A percentile compares a stretch with the other conserved stretches of the same genome.
These are phyloP conservation scores for Eupsilia transversa DNA, from an alignment of 2,888 invertebrate species.

Conservation along the genomic window DNA sequence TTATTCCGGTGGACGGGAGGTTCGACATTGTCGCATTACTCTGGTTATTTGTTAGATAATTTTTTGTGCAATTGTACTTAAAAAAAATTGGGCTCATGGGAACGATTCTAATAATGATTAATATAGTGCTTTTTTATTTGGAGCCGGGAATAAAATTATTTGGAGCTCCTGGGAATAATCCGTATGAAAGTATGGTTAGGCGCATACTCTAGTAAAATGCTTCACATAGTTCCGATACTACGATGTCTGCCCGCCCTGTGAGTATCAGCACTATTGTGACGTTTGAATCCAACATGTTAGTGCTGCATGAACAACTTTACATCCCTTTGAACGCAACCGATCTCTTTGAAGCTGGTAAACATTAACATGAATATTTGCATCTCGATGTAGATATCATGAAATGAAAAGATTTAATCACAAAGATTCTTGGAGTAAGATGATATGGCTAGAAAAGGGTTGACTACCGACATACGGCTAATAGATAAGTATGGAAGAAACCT, in stretches of 20 bases:
- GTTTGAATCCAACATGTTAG: slow-evolving; percentile 44
- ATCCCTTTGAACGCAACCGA: slow-evolving; percentile 30
- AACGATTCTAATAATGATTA: no score
- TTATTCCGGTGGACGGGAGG: no score
- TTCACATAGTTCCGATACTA: not conserved
- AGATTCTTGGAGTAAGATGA: not conserved
- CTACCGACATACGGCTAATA: not conserved
- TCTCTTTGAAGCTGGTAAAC: slow-evolving; percentile 38
- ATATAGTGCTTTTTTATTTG: no score
- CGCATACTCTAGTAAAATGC: not conserved
- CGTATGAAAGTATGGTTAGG: not conserved
- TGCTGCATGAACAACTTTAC: slow-evolving; percentile 30
- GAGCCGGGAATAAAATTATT: no score
- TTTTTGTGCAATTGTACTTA: no score
- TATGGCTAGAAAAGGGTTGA: not conserved
- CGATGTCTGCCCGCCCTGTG: not conserved
- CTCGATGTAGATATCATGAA: not conserved
- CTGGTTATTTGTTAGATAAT: no score
- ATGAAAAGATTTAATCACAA: slow-evolving; percentile 19
- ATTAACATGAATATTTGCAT: slow-evolving; percentile 38
- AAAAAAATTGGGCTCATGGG: no score
- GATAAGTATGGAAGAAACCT: not conserved
- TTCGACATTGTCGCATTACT: no score
- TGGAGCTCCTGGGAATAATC: no score
- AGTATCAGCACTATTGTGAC: slow-evolving; percentile 21